A percentile compares a stretch with the other conserved stretches of the same genome.
Evolutionary conservation across 2,113 vertebrate genomes (phyloP).

Genomic region (Sisor rabdophorus): DNA sequence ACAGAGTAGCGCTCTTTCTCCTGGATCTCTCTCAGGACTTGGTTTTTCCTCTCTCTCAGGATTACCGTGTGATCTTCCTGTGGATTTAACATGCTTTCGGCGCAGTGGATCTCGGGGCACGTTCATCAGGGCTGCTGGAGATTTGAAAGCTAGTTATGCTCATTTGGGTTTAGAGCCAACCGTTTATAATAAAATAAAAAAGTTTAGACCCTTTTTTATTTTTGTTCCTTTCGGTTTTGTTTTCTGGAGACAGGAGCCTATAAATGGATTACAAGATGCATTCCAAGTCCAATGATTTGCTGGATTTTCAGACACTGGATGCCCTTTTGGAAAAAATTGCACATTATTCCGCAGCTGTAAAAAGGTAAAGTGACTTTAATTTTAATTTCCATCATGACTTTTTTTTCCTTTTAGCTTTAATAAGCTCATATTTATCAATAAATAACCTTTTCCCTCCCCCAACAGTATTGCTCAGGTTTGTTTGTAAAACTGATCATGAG

Average conservation of each 20-base stretch:
- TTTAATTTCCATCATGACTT: not conserved
- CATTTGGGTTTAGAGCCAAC: constrained; percentile 49
- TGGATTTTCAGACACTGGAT: constrained; percentile 79
- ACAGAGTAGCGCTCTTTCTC: constrained; percentile 8
- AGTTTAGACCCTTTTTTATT: constrained; percentile 52
- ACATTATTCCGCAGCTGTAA: constrained; percentile 71
- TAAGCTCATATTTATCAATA: not conserved
- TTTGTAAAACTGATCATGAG: not conserved
- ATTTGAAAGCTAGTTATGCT: constrained; percentile 52
- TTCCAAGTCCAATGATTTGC: constrained; percentile 75
- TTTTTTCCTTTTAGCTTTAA: not conserved
- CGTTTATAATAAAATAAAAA: constrained; percentile 37
- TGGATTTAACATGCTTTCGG: constrained; percentile 58
- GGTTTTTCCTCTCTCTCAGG: constrained; percentile 44
- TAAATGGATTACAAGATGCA: constrained; percentile 79
- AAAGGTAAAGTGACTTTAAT: constrained; percentile 67
- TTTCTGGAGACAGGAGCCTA: constrained; percentile 58
- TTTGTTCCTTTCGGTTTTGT: constrained; percentile 49
- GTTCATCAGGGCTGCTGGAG: constrained; percentile 48
- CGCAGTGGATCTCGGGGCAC: constrained; percentile 60
- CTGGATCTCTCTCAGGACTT: constrained; percentile 55
- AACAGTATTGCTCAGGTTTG: not conserved
- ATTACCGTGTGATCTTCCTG: constrained; percentile 49
- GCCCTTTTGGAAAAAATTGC: constrained; percentile 77
- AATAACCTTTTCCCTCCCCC: not conserved